Conservation (phyloP, 1,140 invertebrate species). For the Megalonaias nervosa region DNA sequence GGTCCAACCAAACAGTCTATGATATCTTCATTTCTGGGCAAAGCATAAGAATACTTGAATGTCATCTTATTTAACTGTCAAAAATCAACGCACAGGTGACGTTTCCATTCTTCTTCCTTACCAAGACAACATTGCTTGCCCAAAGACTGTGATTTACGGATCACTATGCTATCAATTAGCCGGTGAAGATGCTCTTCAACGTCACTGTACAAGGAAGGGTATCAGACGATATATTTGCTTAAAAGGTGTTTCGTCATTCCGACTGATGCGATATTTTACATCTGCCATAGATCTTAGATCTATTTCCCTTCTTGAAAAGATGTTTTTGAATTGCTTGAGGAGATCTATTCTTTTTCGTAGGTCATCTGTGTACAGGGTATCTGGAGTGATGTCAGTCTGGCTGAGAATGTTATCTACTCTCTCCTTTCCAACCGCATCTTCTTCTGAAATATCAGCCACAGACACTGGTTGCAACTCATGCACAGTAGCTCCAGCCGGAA, state of each 20-base stretch:
- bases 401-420: neutral
- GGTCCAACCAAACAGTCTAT: slow-evolving; percentile 1
- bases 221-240: slow-evolving; percentile 5
- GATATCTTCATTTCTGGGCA: slow-evolving; percentile 11
- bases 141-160: neutral
- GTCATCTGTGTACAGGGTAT: neutral
- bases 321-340: slow-evolving; percentile 1
- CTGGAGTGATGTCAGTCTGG: neutral
- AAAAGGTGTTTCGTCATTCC: slow-evolving; percentile 7
- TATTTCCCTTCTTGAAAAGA: slow-evolving; percentile 8
- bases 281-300: neutral
- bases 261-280: slow-evolving; percentile 8
- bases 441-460: neutral
- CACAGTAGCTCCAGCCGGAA: slow-evolving; percentile 17
- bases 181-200: slow-evolving; percentile 6
- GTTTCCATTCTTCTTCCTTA: slow-evolving; percentile 12
- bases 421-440: neutral
- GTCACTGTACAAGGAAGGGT: neutral
- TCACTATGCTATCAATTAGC: slow-evolving; percentile 1
- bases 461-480: slow-evolving; percentile 36
- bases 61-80: neutral
- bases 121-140: slow-evolving; percentile 1
- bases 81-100: slow-evolving; percentile 1
- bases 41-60: neutral
- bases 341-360: neutral